These are phyloP conservation scores for Riptortus pedestris DNA, from an alignment of 1,140 invertebrate genomes.

Conservation along the genomic window DNA sequence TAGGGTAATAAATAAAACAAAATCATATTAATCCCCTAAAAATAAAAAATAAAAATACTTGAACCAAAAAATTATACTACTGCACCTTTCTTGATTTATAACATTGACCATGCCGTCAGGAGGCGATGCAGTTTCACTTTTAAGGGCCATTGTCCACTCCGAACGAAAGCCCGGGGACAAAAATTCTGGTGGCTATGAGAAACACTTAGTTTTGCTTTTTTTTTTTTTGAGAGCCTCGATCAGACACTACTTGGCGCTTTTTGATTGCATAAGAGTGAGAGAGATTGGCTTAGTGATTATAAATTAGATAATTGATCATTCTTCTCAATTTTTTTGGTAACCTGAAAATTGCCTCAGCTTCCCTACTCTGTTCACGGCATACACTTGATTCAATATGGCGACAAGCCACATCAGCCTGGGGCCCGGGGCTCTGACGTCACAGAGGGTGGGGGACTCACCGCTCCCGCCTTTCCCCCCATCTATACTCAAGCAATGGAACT, in stretches of 20 bases:
- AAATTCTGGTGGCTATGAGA: background rate
- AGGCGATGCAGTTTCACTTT: conserved; percentile 21
- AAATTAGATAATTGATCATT: conserved; percentile 5
- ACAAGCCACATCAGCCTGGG: conserved; percentile 18
- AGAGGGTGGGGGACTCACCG: conserved; percentile 26
- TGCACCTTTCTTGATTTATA: conserved; percentile 20
- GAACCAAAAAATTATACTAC: conserved; percentile 16
- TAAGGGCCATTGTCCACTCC: conserved; percentile 21
- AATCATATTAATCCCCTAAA: conserved; percentile 2
- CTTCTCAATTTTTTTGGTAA: conserved; percentile 16
- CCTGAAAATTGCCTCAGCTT: conserved; percentile 13
- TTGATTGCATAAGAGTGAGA: background rate
- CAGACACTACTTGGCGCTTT: background rate
- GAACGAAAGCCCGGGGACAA: background rate
- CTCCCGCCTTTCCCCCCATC: conserved; percentile 34
- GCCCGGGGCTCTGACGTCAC: conserved; percentile 29
- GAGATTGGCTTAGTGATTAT: conserved; percentile 23
- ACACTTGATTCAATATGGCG: conserved; percentile 27
- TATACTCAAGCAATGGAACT: conserved; percentile 31
- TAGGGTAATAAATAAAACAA: background rate
- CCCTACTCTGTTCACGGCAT: conserved; percentile 19
- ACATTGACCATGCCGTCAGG: conserved; percentile 24
- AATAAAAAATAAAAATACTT: no score
- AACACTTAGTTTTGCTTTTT: background rate
- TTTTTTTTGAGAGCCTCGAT: background rate